These are phyloP conservation scores for Sterna hirundo DNA, from an alignment of 2,113 vertebrate genomes.

Conservation along the genomic window DNA sequence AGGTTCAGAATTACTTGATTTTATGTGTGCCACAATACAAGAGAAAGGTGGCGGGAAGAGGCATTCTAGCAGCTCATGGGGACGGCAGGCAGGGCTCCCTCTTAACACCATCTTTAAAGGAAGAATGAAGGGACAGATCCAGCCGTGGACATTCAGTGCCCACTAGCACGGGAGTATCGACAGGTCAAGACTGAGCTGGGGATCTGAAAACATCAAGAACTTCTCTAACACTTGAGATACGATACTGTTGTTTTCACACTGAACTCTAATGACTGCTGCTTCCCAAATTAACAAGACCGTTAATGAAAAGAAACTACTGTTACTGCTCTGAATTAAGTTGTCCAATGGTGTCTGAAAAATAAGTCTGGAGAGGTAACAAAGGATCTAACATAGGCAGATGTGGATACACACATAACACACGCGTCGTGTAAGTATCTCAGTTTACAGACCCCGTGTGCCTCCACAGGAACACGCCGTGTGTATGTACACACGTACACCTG, in stretches of 20 bases:
- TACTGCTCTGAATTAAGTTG: slow-evolving; percentile 41
- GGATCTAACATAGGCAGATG: not conserved
- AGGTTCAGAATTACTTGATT: not conserved
- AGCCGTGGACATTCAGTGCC: not conserved
- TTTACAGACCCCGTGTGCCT: not conserved
- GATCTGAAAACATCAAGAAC: not conserved
- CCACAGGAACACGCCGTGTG: not conserved
- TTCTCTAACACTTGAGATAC: not conserved
- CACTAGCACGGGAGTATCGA: not conserved
- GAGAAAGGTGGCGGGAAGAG: not conserved
- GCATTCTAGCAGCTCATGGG: not conserved
- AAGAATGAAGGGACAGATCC: not conserved
- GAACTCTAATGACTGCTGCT: not conserved
- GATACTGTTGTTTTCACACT: not conserved
- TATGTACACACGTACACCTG: not conserved
- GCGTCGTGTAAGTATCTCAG: accelerated
- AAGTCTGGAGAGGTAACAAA: slow-evolving; percentile 41
- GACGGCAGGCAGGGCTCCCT: not conserved
- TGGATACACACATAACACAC: not conserved
- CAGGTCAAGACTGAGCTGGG: not conserved
- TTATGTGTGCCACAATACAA: not conserved
- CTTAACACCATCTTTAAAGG: not conserved
- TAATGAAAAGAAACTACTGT: slow-evolving; percentile 46
- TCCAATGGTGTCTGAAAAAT: slow-evolving; percentile 50
- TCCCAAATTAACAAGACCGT: slow-evolving; percentile 44